These are phyloP conservation scores for Lophius piscatorius DNA, from an alignment of 2,113 vertebrate genomes.

Conservation along the genomic window DNA sequence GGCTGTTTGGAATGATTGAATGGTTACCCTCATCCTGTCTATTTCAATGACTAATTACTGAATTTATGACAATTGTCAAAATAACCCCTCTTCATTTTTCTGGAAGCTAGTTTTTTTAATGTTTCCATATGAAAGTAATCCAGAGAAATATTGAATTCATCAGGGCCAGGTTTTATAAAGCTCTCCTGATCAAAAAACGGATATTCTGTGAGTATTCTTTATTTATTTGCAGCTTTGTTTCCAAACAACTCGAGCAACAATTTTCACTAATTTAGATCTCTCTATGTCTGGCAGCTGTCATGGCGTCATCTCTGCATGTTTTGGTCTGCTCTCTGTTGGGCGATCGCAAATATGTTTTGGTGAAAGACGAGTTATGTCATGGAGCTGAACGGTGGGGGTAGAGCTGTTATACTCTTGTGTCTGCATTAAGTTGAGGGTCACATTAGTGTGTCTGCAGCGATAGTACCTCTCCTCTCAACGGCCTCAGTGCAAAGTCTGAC, in stretches of 20 bases:
- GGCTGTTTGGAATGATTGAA: too few species aligned
- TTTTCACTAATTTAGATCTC: constrained; percentile 63
- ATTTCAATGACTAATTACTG: too few species aligned
- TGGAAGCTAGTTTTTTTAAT: constrained; percentile 9
- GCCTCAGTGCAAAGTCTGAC: constrained; percentile 87
- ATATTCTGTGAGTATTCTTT: constrained; percentile 30
- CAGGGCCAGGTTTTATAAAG: constrained; percentile 39
- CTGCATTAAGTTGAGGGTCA: constrained; percentile 16
- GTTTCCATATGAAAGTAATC: constrained; percentile 1
- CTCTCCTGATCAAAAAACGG: constrained; percentile 23
- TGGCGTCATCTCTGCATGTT: neutral
- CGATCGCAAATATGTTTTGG: constrained; percentile 29
- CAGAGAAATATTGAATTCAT: constrained; percentile 45
- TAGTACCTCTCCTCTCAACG: constrained; percentile 87
- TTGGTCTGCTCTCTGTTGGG: constrained; percentile 4
- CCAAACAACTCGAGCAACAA: constrained; percentile 42
- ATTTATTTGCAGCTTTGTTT: constrained; percentile 50
- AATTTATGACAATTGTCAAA: neutral
- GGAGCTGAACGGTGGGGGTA: constrained; percentile 2
- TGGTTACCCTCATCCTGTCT: too few species aligned
- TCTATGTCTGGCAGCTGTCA: constrained; percentile 58
- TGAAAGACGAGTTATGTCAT: constrained; percentile 25
- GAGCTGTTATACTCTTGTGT: constrained; percentile 21
- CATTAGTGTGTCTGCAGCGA: constrained; percentile 19
- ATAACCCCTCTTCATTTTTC: constrained; percentile 2